Percentiles rank a stretch among this genome's conserved stretches.
Evolutionary conservation across 2,888 invertebrate species (phyloP).

Genomic region (Meteorus cinctellus): DNA sequence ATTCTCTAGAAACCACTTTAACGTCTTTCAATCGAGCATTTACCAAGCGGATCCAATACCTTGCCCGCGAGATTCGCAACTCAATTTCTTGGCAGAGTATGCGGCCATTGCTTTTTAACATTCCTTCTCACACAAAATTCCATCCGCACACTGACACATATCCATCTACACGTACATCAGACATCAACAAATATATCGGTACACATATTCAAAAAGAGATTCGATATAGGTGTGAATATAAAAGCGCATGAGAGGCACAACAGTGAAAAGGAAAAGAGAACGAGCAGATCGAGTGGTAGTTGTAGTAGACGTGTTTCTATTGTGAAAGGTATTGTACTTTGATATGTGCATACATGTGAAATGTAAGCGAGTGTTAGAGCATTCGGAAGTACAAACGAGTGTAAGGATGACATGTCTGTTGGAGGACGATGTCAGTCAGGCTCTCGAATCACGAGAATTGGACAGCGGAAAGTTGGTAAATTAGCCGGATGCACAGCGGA

Average conservation of each 20-base stretch:
- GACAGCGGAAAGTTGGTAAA: constrained; percentile 46
- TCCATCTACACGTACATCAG: not conserved
- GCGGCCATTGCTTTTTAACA: constrained; percentile 12
- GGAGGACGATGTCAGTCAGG: constrained; percentile 14
- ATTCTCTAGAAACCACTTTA: constrained; percentile 17
- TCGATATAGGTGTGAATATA: not conserved
- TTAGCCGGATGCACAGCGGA: constrained; percentile 43
- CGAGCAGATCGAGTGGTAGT: constrained; percentile 12
- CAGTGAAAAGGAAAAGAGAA: constrained; percentile 5
- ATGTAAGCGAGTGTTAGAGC: not conserved
- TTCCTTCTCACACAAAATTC: not conserved
- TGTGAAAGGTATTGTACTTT: not conserved
- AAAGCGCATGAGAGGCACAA: constrained; percentile 9
- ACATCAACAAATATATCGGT: not conserved
- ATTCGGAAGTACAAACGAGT: constrained; percentile 8
- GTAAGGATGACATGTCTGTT: constrained; percentile 33
- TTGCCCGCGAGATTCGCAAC: constrained; percentile 18
- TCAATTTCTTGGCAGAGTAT: constrained; percentile 7
- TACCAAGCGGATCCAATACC: constrained; percentile 15
- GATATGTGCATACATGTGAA: constrained; percentile 21
- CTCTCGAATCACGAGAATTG: constrained; percentile 26
- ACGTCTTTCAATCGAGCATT: constrained; percentile 17
- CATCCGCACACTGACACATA: not conserved
- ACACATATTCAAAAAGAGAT: not conserved
- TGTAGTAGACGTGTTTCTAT: not conserved